Percentiles rank a stretch among this genome's conserved stretches.
Conservation (phyloP, 1,140 invertebrate genomes). For the Dolichoris vasculosae region DNA sequence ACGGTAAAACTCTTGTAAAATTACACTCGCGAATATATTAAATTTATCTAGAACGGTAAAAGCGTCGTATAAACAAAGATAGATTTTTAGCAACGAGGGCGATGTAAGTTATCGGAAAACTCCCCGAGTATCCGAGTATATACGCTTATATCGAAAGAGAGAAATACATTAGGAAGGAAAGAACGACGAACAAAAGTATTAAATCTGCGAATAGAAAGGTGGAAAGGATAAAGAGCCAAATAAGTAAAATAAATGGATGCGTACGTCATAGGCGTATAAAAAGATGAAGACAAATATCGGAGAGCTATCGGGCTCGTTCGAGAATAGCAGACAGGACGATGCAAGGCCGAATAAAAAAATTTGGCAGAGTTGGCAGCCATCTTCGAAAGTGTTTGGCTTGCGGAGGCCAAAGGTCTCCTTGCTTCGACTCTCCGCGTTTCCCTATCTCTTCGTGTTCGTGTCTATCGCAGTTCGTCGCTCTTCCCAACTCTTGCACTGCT, state of each 20-base stretch:
- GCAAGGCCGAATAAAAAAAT: constrained; percentile 7
- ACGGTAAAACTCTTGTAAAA: background rate
- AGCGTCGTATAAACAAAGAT: background rate
- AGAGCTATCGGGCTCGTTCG: background rate
- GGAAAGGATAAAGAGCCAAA: background rate
- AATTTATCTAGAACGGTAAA: background rate
- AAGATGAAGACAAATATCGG: background rate
- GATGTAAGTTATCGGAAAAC: background rate
- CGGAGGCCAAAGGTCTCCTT: background rate
- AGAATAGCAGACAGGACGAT: background rate
- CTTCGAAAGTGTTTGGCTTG: background rate
- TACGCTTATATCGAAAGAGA: too few species aligned
- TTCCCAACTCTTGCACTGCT: background rate
- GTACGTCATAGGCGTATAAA: background rate
- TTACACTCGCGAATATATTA: background rate
- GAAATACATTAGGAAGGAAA: background rate
- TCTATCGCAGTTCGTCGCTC: background rate
- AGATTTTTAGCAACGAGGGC: background rate
- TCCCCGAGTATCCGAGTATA: too few species aligned
- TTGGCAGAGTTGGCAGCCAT: background rate
- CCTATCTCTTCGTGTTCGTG: background rate
- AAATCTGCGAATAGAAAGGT: background rate
- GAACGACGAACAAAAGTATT: background rate
- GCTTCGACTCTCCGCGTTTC: background rate
- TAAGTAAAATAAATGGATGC: background rate